Percentiles rank a stretch among this genome's conserved stretches.
Evolutionary conservation across 2,797 vertebrate genomes (phyloP).

Genomic region (Alfaro cultratus): DNA sequence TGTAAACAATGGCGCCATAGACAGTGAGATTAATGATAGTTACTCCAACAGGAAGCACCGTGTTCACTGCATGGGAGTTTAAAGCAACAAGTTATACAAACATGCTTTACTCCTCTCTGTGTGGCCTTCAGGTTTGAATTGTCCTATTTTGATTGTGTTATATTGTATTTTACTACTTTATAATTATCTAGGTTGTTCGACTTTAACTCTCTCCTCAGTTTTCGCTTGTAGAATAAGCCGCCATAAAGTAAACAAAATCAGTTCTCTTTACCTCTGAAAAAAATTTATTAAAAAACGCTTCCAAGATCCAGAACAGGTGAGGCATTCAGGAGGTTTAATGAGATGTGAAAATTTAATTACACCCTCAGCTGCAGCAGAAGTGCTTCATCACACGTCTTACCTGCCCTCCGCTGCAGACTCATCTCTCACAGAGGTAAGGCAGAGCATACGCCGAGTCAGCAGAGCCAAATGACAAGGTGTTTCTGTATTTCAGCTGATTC

Average conservation of each 20-base stretch:
- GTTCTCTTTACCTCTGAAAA: constrained; percentile 10
- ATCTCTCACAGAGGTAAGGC: constrained; percentile 44
- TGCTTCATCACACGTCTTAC: constrained; percentile 51
- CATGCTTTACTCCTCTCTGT: not conserved
- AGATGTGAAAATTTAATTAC: constrained; percentile 68
- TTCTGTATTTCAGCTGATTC: constrained; percentile 31
- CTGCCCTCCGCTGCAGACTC: constrained; percentile 41
- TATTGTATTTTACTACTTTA: not conserved
- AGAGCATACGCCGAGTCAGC: constrained; percentile 52
- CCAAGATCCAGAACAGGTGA: constrained; percentile 39
- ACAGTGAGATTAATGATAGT: constrained; percentile 7
- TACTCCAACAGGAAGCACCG: constrained; percentile 8
- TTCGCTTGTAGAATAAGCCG: constrained; percentile 8
- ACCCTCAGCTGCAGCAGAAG: constrained; percentile 33
- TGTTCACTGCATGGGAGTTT: constrained; percentile 18
- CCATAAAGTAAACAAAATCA: constrained; percentile 31
- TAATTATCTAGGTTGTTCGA: constrained; percentile 6
- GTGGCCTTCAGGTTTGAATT: constrained; percentile 20
- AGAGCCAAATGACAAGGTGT: constrained; percentile 56
- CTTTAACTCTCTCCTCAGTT: constrained; percentile 30
- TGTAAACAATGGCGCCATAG: not conserved
- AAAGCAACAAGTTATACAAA: constrained; percentile 20
- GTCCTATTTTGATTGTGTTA: not conserved
- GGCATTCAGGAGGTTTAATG: constrained; percentile 60
- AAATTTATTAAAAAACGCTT: constrained; percentile 13